A percentile compares a stretch with the other conserved stretches of the same genome.
Conservation (phyloP, 2,113 vertebrate genomes). For the Hemiscyllium ocellatum region DNA sequence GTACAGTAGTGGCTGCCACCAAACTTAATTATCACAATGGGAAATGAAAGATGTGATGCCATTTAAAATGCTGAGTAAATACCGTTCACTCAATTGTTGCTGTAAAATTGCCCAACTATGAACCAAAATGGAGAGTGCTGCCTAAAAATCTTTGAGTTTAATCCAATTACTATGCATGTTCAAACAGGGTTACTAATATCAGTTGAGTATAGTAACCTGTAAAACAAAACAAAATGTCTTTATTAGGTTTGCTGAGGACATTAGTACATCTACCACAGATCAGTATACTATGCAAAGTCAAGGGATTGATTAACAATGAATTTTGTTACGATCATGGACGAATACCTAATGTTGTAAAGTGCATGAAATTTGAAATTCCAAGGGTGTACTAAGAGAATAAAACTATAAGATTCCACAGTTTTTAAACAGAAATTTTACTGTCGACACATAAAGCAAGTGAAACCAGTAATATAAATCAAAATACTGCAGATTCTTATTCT, state of each 20-base stretch:
- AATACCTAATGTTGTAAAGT: too few relatives aligned
- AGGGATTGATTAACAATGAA: background rate
- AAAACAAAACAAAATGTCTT: background rate
- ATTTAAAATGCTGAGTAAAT: background rate
- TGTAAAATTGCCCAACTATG: background rate
- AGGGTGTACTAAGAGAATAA: too few relatives aligned
- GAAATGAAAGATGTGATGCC: background rate
- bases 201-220: background rate
- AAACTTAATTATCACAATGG: background rate
- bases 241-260: background rate
- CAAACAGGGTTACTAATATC: background rate
- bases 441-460: too few relatives aligned
- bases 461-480: too few relatives aligned
- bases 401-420: too few relatives aligned
- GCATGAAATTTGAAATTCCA: too few relatives aligned
- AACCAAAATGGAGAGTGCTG: background rate
- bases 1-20: background rate
- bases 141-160: background rate
- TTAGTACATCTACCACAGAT: background rate
- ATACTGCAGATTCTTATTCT: too few relatives aligned
- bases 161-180: background rate
- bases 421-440: too few relatives aligned
- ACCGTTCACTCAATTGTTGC: background rate
- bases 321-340: too few relatives aligned
- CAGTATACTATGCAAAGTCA: background rate